A percentile compares a stretch with the other conserved stretches of the same genome.
phyloP scores from a whole-genome alignment of 2,888 invertebrate genomes.

The Steinernema scapterisci region DNA sequence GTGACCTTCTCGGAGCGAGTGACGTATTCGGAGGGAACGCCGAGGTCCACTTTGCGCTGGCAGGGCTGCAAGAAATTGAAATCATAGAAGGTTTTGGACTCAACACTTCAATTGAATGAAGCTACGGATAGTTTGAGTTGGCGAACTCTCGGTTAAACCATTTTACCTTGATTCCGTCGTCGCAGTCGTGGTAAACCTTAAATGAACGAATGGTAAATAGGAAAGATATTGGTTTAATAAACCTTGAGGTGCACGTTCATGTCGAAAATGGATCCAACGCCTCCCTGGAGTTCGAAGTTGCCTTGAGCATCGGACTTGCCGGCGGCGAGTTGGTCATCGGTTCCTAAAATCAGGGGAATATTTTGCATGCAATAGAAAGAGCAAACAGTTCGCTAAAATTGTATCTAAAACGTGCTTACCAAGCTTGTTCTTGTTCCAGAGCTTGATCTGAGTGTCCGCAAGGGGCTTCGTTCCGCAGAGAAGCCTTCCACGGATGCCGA shows the following conservation, averaged over 20 bases:
- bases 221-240: too few species aligned
- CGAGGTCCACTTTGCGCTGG: slow-evolving; percentile 40
- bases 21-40: background rate
- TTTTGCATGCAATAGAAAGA: too few species aligned
- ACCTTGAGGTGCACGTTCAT: slow-evolving; percentile 25
- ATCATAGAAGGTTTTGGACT: too few species aligned
- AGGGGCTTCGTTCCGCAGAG: slow-evolving; percentile 45
- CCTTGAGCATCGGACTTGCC: slow-evolving; percentile 20
- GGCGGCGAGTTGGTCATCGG: slow-evolving; percentile 19
- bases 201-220: too few species aligned
- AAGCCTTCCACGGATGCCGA: slow-evolving; percentile 44
- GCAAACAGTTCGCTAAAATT: slow-evolving; percentile 14
- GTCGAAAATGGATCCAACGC: slow-evolving; percentile 24
- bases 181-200: slow-evolving; percentile 22
- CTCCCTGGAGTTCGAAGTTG: slow-evolving; percentile 22
- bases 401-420: slow-evolving; percentile 38
- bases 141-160: too few species aligned
- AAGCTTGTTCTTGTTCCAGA: slow-evolving; percentile 49
- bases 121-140: too few species aligned
- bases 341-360: background rate
- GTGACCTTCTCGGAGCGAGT: slow-evolving; percentile 22
- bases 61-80: slow-evolving; percentile 30
- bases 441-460: slow-evolving; percentile 46
- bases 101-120: too few species aligned
- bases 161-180: slow-evolving; percentile 32